Evolutionary conservation across 2,797 vertebrate species (phyloP).

Genomic region (Enteromius afrohamiltoni): DNA sequence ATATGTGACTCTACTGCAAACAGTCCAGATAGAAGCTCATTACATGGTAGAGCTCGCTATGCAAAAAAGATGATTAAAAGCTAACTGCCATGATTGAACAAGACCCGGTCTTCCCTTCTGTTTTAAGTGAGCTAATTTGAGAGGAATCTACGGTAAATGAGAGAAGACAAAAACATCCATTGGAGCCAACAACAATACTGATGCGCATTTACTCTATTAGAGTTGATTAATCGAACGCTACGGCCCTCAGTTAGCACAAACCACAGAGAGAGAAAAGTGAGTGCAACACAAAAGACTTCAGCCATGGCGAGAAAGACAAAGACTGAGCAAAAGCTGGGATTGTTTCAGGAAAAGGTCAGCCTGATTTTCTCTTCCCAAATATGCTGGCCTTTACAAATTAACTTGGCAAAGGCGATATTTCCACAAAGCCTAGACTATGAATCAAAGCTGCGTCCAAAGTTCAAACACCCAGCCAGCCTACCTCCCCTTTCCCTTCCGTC

Average conservation of each 20-base stretch:
- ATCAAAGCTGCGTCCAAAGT: conserved; percentile 80
- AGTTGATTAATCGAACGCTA: conserved; percentile 50
- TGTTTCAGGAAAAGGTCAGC: conserved; percentile 81
- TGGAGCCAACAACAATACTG: conserved; percentile 49
- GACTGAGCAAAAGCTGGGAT: conserved; percentile 67
- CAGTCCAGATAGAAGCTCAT: conserved; percentile 40
- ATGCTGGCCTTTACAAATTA: conserved; percentile 87
- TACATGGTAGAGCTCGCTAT: conserved; percentile 22
- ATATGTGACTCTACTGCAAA: conserved; percentile 38
- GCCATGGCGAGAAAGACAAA: conserved; percentile 55
- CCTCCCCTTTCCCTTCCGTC: conserved; percentile 57
- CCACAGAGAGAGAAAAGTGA: conserved; percentile 22
- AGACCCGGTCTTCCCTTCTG: conserved; percentile 36
- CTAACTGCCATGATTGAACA: conserved; percentile 37
- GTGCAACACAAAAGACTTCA: conserved; percentile 50
- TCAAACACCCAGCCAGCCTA: conserved; percentile 70
- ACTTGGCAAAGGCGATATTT: conserved; percentile 83
- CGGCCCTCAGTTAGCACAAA: conserved; percentile 44
- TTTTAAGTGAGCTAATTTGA: conserved; percentile 37
- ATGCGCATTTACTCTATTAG: conserved; percentile 55
- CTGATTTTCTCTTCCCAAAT: conserved; percentile 84
- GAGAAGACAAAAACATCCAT: conserved; percentile 52
- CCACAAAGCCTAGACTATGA: conserved; percentile 81
- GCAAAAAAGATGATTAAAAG: conserved; percentile 38
- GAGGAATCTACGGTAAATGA: conserved; percentile 49